Conservation (phyloP, 1,140 invertebrate genomes). For the Eciton burchellii region DNA sequence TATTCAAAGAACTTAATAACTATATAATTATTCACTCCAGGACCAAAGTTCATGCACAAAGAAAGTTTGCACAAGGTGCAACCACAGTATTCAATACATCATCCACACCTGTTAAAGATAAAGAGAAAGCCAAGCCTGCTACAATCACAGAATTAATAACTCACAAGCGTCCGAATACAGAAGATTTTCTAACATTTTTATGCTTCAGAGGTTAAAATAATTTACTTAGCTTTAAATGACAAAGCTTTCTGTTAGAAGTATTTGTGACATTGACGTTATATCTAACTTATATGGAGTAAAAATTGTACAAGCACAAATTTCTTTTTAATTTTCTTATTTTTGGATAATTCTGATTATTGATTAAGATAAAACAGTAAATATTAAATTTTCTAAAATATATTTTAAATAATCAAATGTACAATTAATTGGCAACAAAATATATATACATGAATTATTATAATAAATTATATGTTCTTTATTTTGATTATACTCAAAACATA, state of each 20-base stretch:
- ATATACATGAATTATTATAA: no score
- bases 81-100: conserved; percentile 80
- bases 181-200: conserved; percentile 96
- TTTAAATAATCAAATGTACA: no score
- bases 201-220: conserved; percentile 91
- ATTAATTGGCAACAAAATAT: background rate
- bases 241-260: no score
- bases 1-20: background rate
- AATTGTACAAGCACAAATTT: no score
- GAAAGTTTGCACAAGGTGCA: conserved; percentile 95
- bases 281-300: no score
- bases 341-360: no score
- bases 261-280: no score
- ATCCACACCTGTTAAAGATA: conserved; percentile 87
- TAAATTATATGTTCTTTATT: no score
- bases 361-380: no score
- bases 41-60: conserved; percentile 93
- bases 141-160: conserved; percentile 87
- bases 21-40: conserved; percentile 81
- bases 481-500: background rate
- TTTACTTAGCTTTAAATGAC: conserved; percentile 33
- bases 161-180: conserved; percentile 92
- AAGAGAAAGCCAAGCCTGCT: conserved; percentile 85
- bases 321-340: no score
- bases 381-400: no score